phyloP scores from a whole-genome alignment of 2,113 vertebrate species.

The Sylvia atricapilla region DNA sequence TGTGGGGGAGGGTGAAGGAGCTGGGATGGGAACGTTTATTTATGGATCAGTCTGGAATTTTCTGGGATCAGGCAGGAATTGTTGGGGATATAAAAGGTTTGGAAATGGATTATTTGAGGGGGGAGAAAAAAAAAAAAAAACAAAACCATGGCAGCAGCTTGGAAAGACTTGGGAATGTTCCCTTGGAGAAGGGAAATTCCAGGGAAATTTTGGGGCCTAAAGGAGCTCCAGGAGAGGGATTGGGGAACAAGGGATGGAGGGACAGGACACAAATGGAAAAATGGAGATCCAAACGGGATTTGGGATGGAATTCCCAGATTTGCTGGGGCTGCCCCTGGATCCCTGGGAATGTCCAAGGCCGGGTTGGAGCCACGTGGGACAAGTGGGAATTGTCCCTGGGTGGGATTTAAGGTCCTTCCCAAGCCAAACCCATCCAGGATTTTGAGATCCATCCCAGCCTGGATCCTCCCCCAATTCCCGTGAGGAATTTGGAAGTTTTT shows the following conservation, averaged over 20 bases:
- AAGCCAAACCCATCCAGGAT: not conserved
- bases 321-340: not conserved
- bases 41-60: not conserved
- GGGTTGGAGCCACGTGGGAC: not conserved
- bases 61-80: not conserved
- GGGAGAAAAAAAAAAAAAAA: not conserved
- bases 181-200: not conserved
- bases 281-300: not conserved
- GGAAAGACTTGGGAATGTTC: not conserved
- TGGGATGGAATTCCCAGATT: not conserved
- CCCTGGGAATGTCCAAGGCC: not conserved
- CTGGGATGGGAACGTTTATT: no score
- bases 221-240: not conserved
- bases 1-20: accelerated
- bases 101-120: not conserved
- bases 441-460: not conserved
- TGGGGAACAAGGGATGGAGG: not conserved
- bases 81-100: not conserved
- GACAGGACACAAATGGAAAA: not conserved
- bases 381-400: not conserved
- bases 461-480: not conserved
- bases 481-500: not conserved
- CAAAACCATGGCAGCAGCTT: not conserved
- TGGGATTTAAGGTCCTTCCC: not conserved
- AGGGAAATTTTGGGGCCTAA: not conserved